These are phyloP conservation scores for Pristionchus mayeri DNA, from an alignment of 2,888 invertebrate genomes.

Conservation along the genomic window DNA sequence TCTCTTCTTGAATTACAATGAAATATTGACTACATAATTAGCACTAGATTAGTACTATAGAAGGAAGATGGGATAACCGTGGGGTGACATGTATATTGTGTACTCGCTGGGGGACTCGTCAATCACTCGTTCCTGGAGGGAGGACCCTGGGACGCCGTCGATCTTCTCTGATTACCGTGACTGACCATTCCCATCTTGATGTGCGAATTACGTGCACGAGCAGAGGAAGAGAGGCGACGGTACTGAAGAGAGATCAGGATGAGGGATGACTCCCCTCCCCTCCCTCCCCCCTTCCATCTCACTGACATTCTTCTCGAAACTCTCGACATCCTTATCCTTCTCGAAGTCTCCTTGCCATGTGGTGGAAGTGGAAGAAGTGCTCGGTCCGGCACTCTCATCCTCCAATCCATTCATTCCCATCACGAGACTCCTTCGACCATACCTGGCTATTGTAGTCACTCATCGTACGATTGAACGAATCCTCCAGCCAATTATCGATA, in stretches of 20 bases:
- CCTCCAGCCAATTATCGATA: background rate
- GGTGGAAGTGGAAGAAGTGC: background rate
- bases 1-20: no score
- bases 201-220: background rate
- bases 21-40: no score
- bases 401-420: background rate
- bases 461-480: conserved; percentile 8
- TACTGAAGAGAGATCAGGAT: background rate
- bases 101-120: background rate
- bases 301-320: conserved; percentile 10
- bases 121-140: background rate
- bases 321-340: conserved; percentile 26
- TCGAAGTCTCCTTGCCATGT: background rate
- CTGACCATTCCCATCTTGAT: conserved; percentile 15
- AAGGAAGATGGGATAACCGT: no score
- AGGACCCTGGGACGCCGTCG: background rate
- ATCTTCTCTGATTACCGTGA: background rate
- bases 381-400: conserved; percentile 37
- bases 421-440: background rate
- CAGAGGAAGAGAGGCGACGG: background rate
- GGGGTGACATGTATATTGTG: background rate
- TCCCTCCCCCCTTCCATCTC: no score
- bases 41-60: no score
- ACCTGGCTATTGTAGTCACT: conserved; percentile 35
- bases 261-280: background rate